Percentiles rank a stretch among this genome's conserved stretches.
Evolutionary conservation across 2,888 invertebrate species (phyloP).

Genomic region (Luffia ferchaultella): DNA sequence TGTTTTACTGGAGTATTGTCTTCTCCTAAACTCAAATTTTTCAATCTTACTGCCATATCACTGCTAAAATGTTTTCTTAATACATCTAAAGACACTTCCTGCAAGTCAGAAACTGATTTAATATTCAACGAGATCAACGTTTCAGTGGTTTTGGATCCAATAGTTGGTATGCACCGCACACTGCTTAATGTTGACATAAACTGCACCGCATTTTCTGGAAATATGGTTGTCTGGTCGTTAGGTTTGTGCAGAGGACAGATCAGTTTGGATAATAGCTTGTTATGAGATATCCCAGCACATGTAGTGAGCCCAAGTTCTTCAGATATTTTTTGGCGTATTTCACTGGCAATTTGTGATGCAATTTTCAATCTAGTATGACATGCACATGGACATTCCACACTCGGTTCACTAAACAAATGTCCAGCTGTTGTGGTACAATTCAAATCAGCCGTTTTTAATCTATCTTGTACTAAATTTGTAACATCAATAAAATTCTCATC

Average conservation of each 20-base stretch:
- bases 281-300: constrained; percentile 85
- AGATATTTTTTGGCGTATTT: constrained; percentile 75
- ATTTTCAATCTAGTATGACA: constrained; percentile 73
- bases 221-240: constrained; percentile 82
- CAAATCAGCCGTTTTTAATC: constrained; percentile 41
- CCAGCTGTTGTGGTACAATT: constrained; percentile 51
- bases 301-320: constrained; percentile 77
- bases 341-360: constrained; percentile 78
- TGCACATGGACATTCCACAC: constrained; percentile 75
- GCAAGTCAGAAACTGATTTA: constrained; percentile 72
- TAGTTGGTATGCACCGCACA: constrained; percentile 75
- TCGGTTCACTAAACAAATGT: constrained; percentile 64
- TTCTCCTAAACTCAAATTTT: constrained; percentile 76
- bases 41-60: constrained; percentile 74
- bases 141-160: constrained; percentile 76
- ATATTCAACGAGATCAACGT: constrained; percentile 72
- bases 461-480: constrained; percentile 69
- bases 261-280: constrained; percentile 84
- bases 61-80: constrained; percentile 71
- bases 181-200: constrained; percentile 72
- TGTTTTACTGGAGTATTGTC: constrained; percentile 77
- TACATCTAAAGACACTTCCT: constrained; percentile 64
- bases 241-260: constrained; percentile 79
- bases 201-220: constrained; percentile 71
- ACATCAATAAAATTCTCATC: constrained; percentile 89